These are phyloP conservation scores for Listronotus bonariensis DNA, from an alignment of 1,140 invertebrate species.

Conservation along the genomic window DNA sequence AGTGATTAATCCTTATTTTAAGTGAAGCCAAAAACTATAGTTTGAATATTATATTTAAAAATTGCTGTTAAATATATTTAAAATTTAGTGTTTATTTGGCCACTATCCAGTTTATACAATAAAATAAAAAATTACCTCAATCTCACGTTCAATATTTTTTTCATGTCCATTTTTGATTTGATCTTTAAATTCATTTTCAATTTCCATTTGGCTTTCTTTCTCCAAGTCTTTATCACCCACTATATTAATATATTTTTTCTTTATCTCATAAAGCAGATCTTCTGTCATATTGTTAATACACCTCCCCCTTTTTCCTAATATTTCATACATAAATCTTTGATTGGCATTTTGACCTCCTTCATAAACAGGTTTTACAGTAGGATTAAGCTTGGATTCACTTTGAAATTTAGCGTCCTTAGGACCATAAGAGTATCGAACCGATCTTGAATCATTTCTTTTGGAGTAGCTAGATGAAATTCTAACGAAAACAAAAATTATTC, in stretches of 20 bases:
- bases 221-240: slow-evolving; percentile 43
- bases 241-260: slow-evolving; percentile 29
- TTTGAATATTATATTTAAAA: too few relatives aligned
- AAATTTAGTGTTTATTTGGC: too few relatives aligned
- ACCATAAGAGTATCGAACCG: slow-evolving; percentile 36
- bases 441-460: slow-evolving; percentile 39
- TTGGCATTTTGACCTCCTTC: slow-evolving; percentile 32
- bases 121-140: too few relatives aligned
- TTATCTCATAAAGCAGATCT: slow-evolving; percentile 35
- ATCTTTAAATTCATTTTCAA: too few relatives aligned
- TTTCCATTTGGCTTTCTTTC: not conserved
- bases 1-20: too few relatives aligned
- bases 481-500: too few relatives aligned
- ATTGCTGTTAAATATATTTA: too few relatives aligned
- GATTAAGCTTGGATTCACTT: slow-evolving; percentile 6
- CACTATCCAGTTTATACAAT: too few relatives aligned
- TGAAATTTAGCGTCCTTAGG: slow-evolving; percentile 29
- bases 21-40: too few relatives aligned
- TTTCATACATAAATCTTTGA: slow-evolving; percentile 45
- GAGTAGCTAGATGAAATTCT: slow-evolving; percentile 22
- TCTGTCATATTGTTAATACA: slow-evolving; percentile 37
- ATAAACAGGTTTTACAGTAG: slow-evolving; percentile 22
- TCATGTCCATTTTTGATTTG: too few relatives aligned
- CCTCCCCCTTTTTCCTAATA: slow-evolving; percentile 33
- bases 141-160: too few relatives aligned